phyloP scores from a whole-genome alignment of 53 echinoderm and acorn worm species.

The Antedon mediterranea region DNA sequence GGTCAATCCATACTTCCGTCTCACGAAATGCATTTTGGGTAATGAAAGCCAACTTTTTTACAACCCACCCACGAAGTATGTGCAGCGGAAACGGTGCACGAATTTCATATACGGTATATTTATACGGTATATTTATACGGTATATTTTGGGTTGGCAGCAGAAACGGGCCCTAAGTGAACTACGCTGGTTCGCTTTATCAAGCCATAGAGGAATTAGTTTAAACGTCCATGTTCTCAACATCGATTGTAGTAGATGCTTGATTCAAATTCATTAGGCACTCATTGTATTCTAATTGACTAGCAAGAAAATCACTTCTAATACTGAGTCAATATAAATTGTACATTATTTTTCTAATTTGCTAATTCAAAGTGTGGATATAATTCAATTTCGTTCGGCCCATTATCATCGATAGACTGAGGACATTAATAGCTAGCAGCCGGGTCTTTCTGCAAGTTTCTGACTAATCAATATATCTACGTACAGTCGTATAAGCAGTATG shows the following conservation, averaged over 20 bases:
- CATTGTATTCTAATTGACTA: neutral
- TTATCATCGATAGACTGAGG: neutral
- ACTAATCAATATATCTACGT: neutral
- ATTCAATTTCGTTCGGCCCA: neutral
- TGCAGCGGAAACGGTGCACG: too few relatives aligned
- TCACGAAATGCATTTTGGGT: too few relatives aligned
- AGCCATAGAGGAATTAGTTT: too few relatives aligned
- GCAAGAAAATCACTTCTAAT: neutral
- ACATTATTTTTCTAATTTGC: neutral
- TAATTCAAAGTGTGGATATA: neutral
- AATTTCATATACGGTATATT: too few relatives aligned
- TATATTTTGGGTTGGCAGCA: too few relatives aligned
- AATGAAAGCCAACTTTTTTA: too few relatives aligned
- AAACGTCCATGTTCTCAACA: too few relatives aligned
- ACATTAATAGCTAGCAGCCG: neutral
- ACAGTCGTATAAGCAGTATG: neutral
- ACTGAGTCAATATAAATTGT: neutral
- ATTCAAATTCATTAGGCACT: neutral
- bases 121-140: too few relatives aligned
- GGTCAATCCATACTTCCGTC: too few relatives aligned
- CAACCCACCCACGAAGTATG: too few relatives aligned
- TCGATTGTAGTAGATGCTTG: neutral
- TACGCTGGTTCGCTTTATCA: too few relatives aligned
- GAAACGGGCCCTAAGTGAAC: too few relatives aligned
- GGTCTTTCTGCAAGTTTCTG: neutral